A percentile compares a stretch with the other conserved stretches of the same genome.
Conservation (phyloP, 2,113 vertebrate species). For the Phyllopteryx taeniolatus region DNA sequence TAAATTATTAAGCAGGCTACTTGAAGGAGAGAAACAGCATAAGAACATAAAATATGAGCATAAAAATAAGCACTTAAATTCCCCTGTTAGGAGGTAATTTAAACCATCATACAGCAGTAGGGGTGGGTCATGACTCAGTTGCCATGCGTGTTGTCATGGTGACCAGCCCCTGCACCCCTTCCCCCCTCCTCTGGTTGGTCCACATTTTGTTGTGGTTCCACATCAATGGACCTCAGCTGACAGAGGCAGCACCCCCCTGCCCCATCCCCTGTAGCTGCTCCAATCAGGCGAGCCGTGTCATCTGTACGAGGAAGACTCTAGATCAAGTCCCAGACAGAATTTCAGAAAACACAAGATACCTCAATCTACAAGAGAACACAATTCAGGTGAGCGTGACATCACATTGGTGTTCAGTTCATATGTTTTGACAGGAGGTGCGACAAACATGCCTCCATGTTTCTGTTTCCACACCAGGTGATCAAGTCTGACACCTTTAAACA, state of each 20-base stretch:
- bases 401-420: background rate
- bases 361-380: constrained; percentile 94
- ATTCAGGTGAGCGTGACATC: constrained; percentile 76
- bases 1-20: constrained; percentile 37
- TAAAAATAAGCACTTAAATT: constrained; percentile 52
- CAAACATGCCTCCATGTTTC: constrained; percentile 27
- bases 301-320: constrained; percentile 87
- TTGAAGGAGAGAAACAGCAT: constrained; percentile 38
- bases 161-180: constrained; percentile 76
- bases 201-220: constrained; percentile 71
- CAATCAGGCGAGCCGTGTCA: constrained; percentile 94
- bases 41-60: constrained; percentile 48
- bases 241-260: constrained; percentile 77
- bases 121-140: constrained; percentile 81
- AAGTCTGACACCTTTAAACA: constrained; percentile 96
- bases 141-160: constrained; percentile 82
- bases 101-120: constrained; percentile 66
- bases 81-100: constrained; percentile 56
- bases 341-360: constrained; percentile 95
- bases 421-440: constrained; percentile 16
- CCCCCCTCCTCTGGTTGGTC: constrained; percentile 74
- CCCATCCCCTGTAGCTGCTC: constrained; percentile 87
- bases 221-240: constrained; percentile 72
- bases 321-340: constrained; percentile 87
- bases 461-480: constrained; percentile 76